Evolutionary conservation across 2,113 vertebrate species (phyloP).

Genomic region (Hiodon alosoides): DNA sequence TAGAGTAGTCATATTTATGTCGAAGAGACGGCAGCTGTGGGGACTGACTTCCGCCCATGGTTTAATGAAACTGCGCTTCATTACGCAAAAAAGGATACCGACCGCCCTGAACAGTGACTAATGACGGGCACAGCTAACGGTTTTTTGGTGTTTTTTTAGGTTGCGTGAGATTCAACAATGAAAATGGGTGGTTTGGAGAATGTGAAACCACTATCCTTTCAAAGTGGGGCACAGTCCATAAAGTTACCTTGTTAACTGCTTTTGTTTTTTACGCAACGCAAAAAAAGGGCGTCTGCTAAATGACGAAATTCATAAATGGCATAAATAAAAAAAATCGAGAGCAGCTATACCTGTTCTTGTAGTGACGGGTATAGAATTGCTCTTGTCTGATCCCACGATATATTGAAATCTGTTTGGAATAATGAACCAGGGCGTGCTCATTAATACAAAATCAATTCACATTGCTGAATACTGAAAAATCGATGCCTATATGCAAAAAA

Average conservation of each 20-base stretch:
- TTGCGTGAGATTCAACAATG: not conserved
- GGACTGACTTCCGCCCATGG: no score
- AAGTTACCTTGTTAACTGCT: no score
- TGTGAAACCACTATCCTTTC: not conserved
- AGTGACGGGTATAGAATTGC: not conserved
- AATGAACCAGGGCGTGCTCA: no score
- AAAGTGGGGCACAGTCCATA: not conserved
- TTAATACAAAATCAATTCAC: not conserved
- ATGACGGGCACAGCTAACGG: no score
- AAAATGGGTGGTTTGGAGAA: not conserved
- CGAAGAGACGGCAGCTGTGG: no score
- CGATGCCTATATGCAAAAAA: not conserved
- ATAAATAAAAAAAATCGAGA: no score
- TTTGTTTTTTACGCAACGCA: no score
- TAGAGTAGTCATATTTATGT: no score
- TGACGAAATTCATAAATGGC: no score
- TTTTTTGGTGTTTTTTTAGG: no score
- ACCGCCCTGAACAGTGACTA: not conserved
- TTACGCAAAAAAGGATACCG: not conserved
- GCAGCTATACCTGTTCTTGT: slow-evolving; percentile 26
- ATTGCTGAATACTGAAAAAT: not conserved
- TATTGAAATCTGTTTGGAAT: slow-evolving; percentile 28
- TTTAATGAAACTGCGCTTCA: no score
- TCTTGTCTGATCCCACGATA: slow-evolving; percentile 10
- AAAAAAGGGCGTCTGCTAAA: no score